phyloP scores from a whole-genome alignment of 2,113 vertebrate species.

The Reinhardtius hippoglossoides region DNA sequence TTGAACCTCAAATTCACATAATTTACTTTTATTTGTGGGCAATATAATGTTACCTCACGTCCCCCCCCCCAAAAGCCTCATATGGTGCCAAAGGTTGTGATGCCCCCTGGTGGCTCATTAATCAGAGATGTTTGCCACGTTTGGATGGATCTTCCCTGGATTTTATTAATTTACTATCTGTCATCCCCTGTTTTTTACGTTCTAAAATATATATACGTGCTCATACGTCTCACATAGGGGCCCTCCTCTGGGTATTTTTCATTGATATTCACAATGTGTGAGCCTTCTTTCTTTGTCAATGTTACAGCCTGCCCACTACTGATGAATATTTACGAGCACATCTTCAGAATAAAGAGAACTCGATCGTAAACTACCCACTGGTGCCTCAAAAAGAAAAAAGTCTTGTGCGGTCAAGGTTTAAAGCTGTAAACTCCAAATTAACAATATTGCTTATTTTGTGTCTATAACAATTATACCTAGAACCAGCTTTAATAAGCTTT shows the following conservation, averaged over 20 bases:
- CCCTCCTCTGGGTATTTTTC: slow-evolving; percentile 41
- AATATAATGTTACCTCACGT: slow-evolving; percentile 1
- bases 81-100: neutral
- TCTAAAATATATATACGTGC: neutral
- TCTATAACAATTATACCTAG: neutral
- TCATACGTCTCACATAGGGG: slow-evolving; percentile 5
- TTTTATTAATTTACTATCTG: neutral
- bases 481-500: neutral
- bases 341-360: slow-evolving; percentile 27
- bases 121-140: neutral
- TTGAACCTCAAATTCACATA: neutral
- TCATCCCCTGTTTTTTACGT: neutral
- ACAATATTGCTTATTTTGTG: neutral
- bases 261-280: slow-evolving; percentile 55
- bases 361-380: slow-evolving; percentile 4
- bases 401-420: slow-evolving; percentile 9
- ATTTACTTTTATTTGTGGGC: slow-evolving; percentile 1
- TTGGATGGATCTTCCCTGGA: neutral
- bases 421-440: neutral
- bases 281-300: slow-evolving; percentile 44
- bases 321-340: slow-evolving; percentile 62
- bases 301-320: slow-evolving; percentile 33
- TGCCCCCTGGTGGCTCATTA: slow-evolving; percentile 6
- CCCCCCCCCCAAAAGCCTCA: slow-evolving; percentile 13
- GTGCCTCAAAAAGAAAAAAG: slow-evolving; percentile 13